Base-by-base conservation (phyloP, 2,888 invertebrate species). In the Drosophila suboccidentalis region DNA sequence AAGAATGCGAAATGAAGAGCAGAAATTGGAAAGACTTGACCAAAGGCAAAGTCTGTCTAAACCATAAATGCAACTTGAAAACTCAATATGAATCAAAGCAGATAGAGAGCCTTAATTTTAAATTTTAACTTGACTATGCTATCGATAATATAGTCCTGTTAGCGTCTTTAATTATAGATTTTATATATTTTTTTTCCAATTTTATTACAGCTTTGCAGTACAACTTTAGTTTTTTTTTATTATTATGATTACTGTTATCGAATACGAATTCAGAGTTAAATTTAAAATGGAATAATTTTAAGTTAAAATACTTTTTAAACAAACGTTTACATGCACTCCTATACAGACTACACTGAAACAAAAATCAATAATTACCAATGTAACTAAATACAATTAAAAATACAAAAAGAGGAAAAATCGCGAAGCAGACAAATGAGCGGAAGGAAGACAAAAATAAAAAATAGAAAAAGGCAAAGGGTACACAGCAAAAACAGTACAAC, bases 341-440 rank as follows among this genome's bases (percentile, higher is more conserved):
- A 50, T 11, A 46, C 26, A 26, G 6, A 5, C 26, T 26, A 9
- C 32, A 5, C 3, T 19, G 5, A 43, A 9, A 49, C 59, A 59
- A 74, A 87, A 85, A 85, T 87, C 88, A 66, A 85, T 87, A 82
- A 83, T 82, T 80, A 80, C 75, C 78, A 83, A 78, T 78, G 85
- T 78, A 85, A 78, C 85, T 71, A 85, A 85, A 85, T 80, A 75
- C 88, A 87, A 85, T 87, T 87, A 84, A 84, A 76, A 82, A 50
- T 46, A 58, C 44, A 36, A 29, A 79, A 54, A 61, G 38, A 64
- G 50, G 51, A 36, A 64, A 74, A 81, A 75, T 78, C 71, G 87
- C 72, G 70, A 15, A 54, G 53, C 64, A 57, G 65, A 82, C 77
- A 84, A 87, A 87, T 84, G 85, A 69, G 64, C 79, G 77, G 72